phyloP scores from a whole-genome alignment of 2,888 invertebrate genomes.

The Melanophora roralis region DNA sequence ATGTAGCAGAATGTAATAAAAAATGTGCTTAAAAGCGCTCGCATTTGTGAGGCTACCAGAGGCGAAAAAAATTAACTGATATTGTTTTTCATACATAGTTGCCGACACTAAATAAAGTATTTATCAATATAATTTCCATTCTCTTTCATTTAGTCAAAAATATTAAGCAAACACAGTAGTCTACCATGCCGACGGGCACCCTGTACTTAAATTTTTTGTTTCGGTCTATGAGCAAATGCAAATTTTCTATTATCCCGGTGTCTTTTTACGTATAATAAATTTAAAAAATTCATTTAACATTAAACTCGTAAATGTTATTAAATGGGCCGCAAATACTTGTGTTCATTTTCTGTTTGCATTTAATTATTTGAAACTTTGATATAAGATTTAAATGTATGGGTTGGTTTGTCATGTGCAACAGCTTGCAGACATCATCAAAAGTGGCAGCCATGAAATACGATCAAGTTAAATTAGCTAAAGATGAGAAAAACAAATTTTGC shows the following conservation, averaged over 20 bases:
- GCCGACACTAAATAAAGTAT: too few species aligned
- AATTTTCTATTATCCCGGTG: conserved; percentile 15
- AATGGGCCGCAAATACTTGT: conserved; percentile 45
- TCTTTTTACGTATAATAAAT: conserved; percentile 45
- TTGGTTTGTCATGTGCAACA: conserved; percentile 19
- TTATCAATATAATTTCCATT: too few species aligned
- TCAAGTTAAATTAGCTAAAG: conserved; percentile 51
- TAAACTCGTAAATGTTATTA: conserved; percentile 70
- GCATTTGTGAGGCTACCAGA: too few species aligned
- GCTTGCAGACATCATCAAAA: conserved; percentile 44
- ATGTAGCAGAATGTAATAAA: too few species aligned
- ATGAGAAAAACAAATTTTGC: conserved; percentile 5
- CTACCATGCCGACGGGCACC: too few species aligned
- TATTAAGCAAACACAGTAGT: too few species aligned
- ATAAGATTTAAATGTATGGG: conserved; percentile 23
- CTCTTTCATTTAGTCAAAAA: too few species aligned
- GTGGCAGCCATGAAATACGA: conserved; percentile 54
- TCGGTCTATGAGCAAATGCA: too few species aligned
- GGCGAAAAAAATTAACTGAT: too few species aligned
- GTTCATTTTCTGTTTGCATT: conserved; percentile 17
- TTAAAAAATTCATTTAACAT: conserved; percentile 69
- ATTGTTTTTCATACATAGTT: too few species aligned
- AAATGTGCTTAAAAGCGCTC: too few species aligned
- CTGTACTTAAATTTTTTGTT: too few species aligned
- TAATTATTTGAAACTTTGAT: conserved; percentile 37